Evolutionary conservation across 2,888 invertebrate genomes (phyloP), one percentile per base, ranked within the genome.

Genomic region (Andrena trimmerana): DNA sequence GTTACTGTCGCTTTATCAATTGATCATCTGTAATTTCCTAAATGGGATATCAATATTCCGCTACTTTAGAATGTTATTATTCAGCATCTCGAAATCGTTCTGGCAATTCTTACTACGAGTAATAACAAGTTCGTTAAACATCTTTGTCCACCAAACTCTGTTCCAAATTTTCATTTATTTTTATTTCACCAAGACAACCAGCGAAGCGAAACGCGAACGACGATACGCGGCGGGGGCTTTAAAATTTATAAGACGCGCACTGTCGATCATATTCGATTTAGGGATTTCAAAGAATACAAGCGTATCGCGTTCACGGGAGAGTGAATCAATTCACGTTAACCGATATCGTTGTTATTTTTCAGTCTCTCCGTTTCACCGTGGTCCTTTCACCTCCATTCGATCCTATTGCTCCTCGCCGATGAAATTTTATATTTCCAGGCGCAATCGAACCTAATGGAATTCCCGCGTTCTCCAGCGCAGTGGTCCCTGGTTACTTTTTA

Each of bases 311-410:
- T 78, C 77, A 63, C 66, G 77, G 70, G 29, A 75, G 42, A 63
- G 50, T 71, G 81, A 79, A 74, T 81, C 76, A 81, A 85, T 85
- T 82, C 82, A 75, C 65, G 54, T 76, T 65, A 57, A 76, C 79
- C 68, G 62, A 67, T 78, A 48, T 67, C 78, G 69, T 59, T 57
- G 24, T 42, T 73, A 66, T 48, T 65, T 63, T 70, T 65, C 52
- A 67, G 31, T 8, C 63, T 31, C 69, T 31, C 24, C 36, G 29
- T 2, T 27, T 81, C 36, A 2, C 10, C 1, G 36, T 57, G 36
- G 29, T 31, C 29, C n/a, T 54, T 65, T 75, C 33, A 20, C 16
- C 27, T 27, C 16, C 7, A 54, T 20, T 24, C 42, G 20, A 42
- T 31, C 31, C 29, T 68, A 20, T 57, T 57, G 57, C 27, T n/a